A percentile compares a stretch with the other conserved stretches of the same genome.
phyloP scores from a whole-genome alignment of 2,888 invertebrate genomes.

The Perdita meconis region DNA sequence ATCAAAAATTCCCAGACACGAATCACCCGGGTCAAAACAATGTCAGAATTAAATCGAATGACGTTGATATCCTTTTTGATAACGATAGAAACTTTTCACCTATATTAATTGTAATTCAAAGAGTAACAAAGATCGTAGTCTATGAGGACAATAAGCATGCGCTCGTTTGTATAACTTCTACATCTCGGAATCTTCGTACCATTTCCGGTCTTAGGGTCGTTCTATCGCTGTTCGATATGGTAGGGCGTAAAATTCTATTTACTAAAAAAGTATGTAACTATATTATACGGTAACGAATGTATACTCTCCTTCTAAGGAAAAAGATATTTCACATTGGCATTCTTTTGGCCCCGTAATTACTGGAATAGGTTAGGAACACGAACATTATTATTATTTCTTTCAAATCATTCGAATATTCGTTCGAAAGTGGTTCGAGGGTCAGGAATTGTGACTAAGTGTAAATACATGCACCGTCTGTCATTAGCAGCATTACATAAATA shows the following conservation, averaged over 20 bases:
- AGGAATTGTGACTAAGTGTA: constrained; percentile 82
- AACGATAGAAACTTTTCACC: constrained; percentile 35
- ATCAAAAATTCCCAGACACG: too few relatives aligned
- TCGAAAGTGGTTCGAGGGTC: constrained; percentile 73
- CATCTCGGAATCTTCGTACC: constrained; percentile 52
- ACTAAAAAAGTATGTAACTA: constrained; percentile 38
- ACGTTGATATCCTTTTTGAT: constrained; percentile 31
- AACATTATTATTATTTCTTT: neutral
- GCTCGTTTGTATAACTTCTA: constrained; percentile 70
- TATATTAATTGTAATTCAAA: constrained; percentile 42
- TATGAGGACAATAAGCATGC: constrained; percentile 77
- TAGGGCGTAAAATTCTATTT: constrained; percentile 49
- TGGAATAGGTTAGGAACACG: neutral
- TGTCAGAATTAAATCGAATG: constrained; percentile 49
- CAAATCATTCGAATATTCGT: constrained; percentile 37
- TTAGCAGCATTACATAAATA: constrained; percentile 76
- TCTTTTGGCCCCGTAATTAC: constrained; percentile 49
- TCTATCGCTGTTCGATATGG: constrained; percentile 45
- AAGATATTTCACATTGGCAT: constrained; percentile 52
- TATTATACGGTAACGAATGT: constrained; percentile 22
- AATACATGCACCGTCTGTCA: constrained; percentile 82
- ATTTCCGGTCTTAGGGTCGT: constrained; percentile 44
- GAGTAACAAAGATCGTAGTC: constrained; percentile 59
- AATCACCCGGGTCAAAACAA: constrained; percentile 45
- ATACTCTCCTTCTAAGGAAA: neutral